Percentiles rank a stretch among this genome's conserved stretches.
Conservation (phyloP, 2,113 vertebrate species). For the Mola mola region DNA sequence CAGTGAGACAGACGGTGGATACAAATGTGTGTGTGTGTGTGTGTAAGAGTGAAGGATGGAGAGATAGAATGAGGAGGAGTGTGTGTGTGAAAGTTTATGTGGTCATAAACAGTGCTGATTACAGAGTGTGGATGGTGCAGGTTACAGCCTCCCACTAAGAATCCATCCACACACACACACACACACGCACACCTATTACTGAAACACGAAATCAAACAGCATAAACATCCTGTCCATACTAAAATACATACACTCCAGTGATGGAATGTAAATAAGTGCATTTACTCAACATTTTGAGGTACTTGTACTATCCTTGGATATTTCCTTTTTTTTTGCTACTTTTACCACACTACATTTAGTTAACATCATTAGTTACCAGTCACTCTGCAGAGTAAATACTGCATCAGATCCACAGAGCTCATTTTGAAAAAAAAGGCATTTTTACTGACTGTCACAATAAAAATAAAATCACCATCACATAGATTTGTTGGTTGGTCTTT, state of each 20-base stretch:
- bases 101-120: constrained; percentile 70
- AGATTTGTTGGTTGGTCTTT: too few relatives aligned
- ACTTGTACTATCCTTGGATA: too few relatives aligned
- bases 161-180: constrained; percentile 19
- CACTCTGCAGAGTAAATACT: too few relatives aligned
- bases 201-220: constrained; percentile 1
- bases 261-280: neutral
- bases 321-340: too few relatives aligned
- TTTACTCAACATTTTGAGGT: too few relatives aligned
- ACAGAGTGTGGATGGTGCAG: constrained; percentile 56
- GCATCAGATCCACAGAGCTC: too few relatives aligned
- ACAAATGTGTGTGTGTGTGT: constrained; percentile 52
- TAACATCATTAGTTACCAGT: neutral
- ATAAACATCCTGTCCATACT: neutral
- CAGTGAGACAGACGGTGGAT: constrained; percentile 52
- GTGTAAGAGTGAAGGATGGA: constrained; percentile 23
- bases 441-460: too few relatives aligned
- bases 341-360: too few relatives aligned
- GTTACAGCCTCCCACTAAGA: constrained; percentile 62
- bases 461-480: too few relatives aligned
- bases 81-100: constrained; percentile 57
- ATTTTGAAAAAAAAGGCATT: too few relatives aligned
- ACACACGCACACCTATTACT: constrained; percentile 5
- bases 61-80: neutral
- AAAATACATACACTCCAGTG: neutral